A percentile compares a stretch with the other conserved stretches of the same genome.
phyloP scores from a whole-genome alignment of 2,797 vertebrate genomes.

The Cyprinella venusta region DNA sequence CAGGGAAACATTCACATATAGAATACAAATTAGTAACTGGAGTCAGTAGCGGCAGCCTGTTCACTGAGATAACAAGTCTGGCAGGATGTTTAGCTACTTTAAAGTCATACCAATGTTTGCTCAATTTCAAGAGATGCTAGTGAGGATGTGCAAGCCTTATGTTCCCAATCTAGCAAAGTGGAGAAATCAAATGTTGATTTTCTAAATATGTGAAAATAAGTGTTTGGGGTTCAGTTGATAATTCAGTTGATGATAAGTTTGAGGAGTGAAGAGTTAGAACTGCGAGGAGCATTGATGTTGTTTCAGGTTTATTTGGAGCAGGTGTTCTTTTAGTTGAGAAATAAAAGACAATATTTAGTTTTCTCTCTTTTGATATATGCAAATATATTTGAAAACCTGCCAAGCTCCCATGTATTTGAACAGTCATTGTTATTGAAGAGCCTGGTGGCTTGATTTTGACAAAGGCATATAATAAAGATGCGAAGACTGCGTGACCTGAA shows the following conservation, averaged over 20 bases:
- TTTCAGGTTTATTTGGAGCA: background rate
- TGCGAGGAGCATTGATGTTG: background rate
- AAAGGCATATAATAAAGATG: slow-evolving; percentile 23
- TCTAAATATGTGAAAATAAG: background rate
- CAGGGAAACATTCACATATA: slow-evolving; percentile 3
- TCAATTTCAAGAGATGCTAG: background rate
- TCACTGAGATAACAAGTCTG: slow-evolving; percentile 10
- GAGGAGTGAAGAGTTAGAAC: too few species aligned
- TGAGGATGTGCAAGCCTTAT: background rate
- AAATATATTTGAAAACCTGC: slow-evolving; percentile 19
- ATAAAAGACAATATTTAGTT: background rate
- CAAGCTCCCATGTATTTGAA: slow-evolving; percentile 30
- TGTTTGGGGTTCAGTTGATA: background rate
- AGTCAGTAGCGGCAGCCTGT: background rate
- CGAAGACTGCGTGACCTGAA: slow-evolving; percentile 30
- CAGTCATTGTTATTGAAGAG: slow-evolving; percentile 23
- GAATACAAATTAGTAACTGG: slow-evolving; percentile 30
- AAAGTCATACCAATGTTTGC: slow-evolving; percentile 26
- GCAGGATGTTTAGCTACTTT: slow-evolving; percentile 25
- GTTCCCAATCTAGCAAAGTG: background rate
- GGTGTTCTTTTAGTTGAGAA: background rate
- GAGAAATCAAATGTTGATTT: background rate
- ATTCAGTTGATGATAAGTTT: background rate
- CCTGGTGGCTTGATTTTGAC: slow-evolving; percentile 32
- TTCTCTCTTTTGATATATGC: slow-evolving; percentile 27